These are phyloP conservation scores for Alaudala cheleensis DNA, from an alignment of 2,113 vertebrate genomes.

Conservation along the genomic window DNA sequence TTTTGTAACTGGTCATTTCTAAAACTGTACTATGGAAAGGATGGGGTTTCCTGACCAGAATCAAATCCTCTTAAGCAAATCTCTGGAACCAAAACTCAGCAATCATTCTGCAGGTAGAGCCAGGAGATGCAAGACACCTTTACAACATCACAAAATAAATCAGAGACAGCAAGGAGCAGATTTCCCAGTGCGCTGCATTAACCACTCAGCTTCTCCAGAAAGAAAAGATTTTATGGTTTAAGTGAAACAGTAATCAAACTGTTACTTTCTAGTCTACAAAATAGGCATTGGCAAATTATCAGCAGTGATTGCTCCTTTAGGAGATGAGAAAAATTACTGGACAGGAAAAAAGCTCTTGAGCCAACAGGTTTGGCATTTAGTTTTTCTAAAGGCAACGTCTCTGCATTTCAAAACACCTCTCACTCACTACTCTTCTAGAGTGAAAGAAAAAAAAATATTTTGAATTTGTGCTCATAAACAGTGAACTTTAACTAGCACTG, in stretches of 20 bases:
- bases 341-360: not conserved
- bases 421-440: not conserved
- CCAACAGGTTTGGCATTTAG: not conserved
- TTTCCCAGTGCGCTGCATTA: not conserved
- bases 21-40: not conserved
- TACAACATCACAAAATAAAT: not conserved
- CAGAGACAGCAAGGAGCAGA: not conserved
- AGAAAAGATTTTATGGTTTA: not conserved
- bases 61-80: not conserved
- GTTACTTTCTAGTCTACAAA: constrained; percentile 1
- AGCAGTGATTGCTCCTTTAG: not conserved
- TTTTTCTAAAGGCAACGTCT: not conserved
- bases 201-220: not conserved
- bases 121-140: not conserved
- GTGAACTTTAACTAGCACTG: not conserved
- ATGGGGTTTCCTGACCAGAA: not conserved
- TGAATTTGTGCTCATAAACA: not conserved
- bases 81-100: not conserved
- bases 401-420: not conserved
- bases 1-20: not conserved
- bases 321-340: not conserved
- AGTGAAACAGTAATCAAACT: constrained; percentile 16
- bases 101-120: not conserved
- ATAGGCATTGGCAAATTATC: not conserved
- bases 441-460: not conserved